Conservation (phyloP, 2,888 invertebrate species). For the Chelonus formosanus region DNA sequence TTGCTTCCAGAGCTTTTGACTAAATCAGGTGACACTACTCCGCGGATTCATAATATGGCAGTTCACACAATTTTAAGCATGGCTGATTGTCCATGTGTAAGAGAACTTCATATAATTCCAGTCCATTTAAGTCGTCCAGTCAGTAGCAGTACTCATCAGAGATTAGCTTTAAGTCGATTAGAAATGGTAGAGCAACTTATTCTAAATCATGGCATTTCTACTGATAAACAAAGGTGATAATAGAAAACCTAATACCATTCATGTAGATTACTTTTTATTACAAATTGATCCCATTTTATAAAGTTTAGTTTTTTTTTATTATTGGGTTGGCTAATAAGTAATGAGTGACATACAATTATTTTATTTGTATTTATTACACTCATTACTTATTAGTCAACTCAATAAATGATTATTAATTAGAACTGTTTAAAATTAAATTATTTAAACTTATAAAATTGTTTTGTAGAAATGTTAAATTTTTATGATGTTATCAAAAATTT, state of each 20-base stretch:
- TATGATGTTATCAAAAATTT: not conserved
- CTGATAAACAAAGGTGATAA: slow-evolving; percentile 82
- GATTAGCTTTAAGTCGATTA: slow-evolving; percentile 83
- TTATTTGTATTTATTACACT: no score
- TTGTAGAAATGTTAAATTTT: slow-evolving; percentile 17
- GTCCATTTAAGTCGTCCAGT: slow-evolving; percentile 84
- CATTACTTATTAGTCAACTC: no score
- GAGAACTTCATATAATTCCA: slow-evolving; percentile 83
- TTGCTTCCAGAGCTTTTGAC: slow-evolving; percentile 83
- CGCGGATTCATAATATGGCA: slow-evolving; percentile 85
- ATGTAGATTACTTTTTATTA: no score
- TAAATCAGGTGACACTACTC: slow-evolving; percentile 88
- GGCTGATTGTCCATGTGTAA: slow-evolving; percentile 83
- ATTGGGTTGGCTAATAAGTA: no score
- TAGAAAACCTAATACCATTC: no score
- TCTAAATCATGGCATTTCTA: slow-evolving; percentile 84
- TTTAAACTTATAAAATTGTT: no score
- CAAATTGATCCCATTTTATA: not conserved
- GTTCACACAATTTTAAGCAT: slow-evolving; percentile 87
- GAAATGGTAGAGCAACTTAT: slow-evolving; percentile 90
- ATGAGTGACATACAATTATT: no score
- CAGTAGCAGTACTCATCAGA: slow-evolving; percentile 85
- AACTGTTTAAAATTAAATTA: not conserved
- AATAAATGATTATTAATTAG: not conserved
- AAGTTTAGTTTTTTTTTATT: not conserved